Conservation (phyloP, 2,888 invertebrate species). For the Eupithecia tripunctaria region DNA sequence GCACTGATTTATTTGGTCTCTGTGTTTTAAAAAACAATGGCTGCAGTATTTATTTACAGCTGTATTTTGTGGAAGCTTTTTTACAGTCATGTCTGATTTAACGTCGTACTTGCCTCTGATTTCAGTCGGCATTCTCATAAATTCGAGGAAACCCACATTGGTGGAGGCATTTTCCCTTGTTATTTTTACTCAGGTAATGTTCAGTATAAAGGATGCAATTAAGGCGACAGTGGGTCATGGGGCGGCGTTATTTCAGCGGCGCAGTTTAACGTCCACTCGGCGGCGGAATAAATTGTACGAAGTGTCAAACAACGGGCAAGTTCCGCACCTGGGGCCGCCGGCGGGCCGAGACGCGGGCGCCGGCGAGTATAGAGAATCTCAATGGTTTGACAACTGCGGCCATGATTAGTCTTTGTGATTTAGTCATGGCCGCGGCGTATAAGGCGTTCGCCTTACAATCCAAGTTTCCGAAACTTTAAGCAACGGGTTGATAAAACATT, state of each 20-base stretch:
- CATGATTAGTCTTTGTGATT: no score
- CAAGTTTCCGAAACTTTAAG: not conserved
- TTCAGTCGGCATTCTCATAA: not conserved
- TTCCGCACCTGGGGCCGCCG: constrained; percentile 65
- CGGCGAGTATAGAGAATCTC: not conserved
- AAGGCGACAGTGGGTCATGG: constrained; percentile 32
- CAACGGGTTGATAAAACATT: no score
- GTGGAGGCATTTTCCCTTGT: constrained; percentile 1
- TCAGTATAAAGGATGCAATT: constrained; percentile 40
- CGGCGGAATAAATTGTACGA: constrained; percentile 67
- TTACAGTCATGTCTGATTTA: constrained; percentile 1
- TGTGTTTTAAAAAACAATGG: constrained; percentile 13
- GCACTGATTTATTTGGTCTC: constrained; percentile 20
- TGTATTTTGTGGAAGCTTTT: constrained; percentile 5
- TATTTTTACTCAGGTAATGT: constrained; percentile 9
- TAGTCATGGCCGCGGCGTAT: no score
- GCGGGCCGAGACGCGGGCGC: not conserved
- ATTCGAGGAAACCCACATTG: not conserved
- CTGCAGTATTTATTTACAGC: constrained; percentile 14
- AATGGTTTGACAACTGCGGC: not conserved
- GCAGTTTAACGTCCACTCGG: constrained; percentile 64
- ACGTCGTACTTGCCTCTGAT: constrained; percentile 4
- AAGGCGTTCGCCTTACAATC: not conserved
- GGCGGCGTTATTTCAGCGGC: constrained; percentile 36
- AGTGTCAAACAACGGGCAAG: constrained; percentile 74